phyloP scores from a whole-genome alignment of 2,797 vertebrate genomes.

The Distichodus sexfasciatus region DNA sequence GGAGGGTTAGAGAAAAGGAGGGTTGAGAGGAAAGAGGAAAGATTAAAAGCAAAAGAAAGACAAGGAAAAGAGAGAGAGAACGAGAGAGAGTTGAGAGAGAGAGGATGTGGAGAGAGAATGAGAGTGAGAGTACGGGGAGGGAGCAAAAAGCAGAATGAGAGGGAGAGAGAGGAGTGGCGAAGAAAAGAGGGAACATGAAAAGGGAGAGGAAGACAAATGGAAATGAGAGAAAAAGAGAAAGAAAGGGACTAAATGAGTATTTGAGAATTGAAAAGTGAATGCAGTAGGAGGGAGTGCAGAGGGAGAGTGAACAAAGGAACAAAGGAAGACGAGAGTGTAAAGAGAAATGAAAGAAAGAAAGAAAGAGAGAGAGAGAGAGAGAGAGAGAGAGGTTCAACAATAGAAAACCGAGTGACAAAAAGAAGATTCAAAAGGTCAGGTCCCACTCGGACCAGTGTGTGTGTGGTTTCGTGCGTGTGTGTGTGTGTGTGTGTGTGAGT shows the following conservation, averaged over 20 bases:
- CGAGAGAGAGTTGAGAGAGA: not conserved
- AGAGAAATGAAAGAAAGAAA: not conserved
- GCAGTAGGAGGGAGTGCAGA: too few species aligned
- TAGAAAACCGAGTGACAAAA: too few species aligned
- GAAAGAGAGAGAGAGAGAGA: not conserved
- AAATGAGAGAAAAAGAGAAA: too few species aligned
- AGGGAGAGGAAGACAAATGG: not conserved
- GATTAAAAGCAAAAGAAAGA: not conserved
- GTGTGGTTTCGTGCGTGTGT: too few species aligned
- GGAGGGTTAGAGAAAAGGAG: too few species aligned
- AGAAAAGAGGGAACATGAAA: not conserved
- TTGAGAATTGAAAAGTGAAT: too few species aligned
- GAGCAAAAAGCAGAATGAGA: not conserved
- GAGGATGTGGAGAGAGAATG: not conserved
- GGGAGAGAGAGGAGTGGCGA: too few species aligned
- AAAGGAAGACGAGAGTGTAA: not conserved
- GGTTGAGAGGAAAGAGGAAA: not conserved
- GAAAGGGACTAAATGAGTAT: too few species aligned
- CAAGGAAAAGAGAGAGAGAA: not conserved
- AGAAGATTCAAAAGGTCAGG: conserved; percentile 1
- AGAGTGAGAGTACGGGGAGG: not conserved
- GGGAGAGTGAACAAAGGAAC: not conserved
- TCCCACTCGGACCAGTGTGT: conserved; percentile 7
- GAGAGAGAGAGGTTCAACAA: not conserved
- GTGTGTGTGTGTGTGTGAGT: too few species aligned